phyloP scores from a whole-genome alignment of 2,113 vertebrate genomes.

The Cheilinus undulatus region DNA sequence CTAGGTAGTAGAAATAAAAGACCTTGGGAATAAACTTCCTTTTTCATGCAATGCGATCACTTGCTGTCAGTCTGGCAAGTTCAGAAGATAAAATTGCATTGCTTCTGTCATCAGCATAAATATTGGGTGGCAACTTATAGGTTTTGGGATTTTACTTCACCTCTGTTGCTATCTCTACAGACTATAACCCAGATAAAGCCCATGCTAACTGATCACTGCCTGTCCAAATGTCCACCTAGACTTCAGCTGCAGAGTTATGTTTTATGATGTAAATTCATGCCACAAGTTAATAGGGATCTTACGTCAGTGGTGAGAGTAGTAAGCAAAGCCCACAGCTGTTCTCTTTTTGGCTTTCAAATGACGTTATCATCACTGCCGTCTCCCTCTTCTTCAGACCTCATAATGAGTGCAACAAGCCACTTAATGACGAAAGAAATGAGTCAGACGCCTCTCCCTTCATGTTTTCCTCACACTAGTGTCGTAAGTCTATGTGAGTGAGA shows the following conservation, averaged over 20 bases:
- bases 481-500: neutral
- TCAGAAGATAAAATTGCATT: too few species aligned
- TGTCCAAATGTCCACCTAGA: too few species aligned
- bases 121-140: too few species aligned
- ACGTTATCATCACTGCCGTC: constrained; percentile 54
- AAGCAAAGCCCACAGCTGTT: constrained; percentile 42
- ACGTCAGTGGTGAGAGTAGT: constrained; percentile 39
- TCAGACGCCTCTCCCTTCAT: constrained; percentile 41
- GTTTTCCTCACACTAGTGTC: constrained; percentile 12
- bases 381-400: constrained; percentile 56
- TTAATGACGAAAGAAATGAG: constrained; percentile 66
- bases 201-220: too few species aligned
- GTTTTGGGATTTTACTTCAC: too few species aligned
- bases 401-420: constrained; percentile 50
- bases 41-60: too few species aligned
- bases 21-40: too few species aligned
- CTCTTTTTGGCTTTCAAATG: constrained; percentile 46
- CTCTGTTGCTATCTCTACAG: too few species aligned
- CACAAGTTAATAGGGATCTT: constrained; percentile 40
- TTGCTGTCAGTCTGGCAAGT: too few species aligned
- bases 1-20: too few species aligned
- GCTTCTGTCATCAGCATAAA: too few species aligned
- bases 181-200: too few species aligned
- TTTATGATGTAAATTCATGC: constrained; percentile 1
- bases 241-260: neutral